A percentile compares a stretch with the other conserved stretches of the same genome.
These are phyloP conservation scores for Bedellia somnulentella DNA, from an alignment of 2,888 invertebrate species.

Conservation along the genomic window DNA sequence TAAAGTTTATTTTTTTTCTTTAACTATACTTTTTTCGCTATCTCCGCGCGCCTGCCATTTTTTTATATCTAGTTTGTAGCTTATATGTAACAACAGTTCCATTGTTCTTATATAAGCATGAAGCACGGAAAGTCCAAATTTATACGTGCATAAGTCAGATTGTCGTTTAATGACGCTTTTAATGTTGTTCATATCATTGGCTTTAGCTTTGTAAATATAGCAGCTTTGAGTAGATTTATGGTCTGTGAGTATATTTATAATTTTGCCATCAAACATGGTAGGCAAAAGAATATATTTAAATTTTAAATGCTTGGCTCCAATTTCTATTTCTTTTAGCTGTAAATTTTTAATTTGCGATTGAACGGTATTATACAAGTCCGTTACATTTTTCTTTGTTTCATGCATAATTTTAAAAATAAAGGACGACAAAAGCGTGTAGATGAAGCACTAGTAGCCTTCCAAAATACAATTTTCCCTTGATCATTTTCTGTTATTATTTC, in stretches of 20 bases:
- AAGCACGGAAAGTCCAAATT: slow-evolving; percentile 4
- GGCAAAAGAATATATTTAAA: not conserved
- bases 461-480: not conserved
- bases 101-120: slow-evolving; percentile 7
- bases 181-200: slow-evolving; percentile 1
- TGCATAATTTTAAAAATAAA: not conserved
- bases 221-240: not conserved
- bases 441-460: not conserved
- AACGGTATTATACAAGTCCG: not conserved
- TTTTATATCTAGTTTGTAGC: slow-evolving; percentile 4
- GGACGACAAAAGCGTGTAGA: not conserved
- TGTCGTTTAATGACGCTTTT: not conserved
- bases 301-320: not conserved
- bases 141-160: not conserved
- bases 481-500: slow-evolving; percentile 1
- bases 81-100: slow-evolving; percentile 6
- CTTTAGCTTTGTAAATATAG: slow-evolving; percentile 1
- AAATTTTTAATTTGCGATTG: not conserved
- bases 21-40: not conserved
- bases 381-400: not conserved
- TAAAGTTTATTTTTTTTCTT: not conserved
- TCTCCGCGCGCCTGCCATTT: slow-evolving; percentile 1
- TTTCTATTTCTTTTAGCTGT: not conserved
- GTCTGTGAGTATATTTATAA: not conserved
- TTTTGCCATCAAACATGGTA: slow-evolving; percentile 2